Percentiles rank a stretch among this genome's conserved stretches.
phyloP scores from a whole-genome alignment of 64 coral and sea anemone species.

The Pocillopora damicornis region DNA sequence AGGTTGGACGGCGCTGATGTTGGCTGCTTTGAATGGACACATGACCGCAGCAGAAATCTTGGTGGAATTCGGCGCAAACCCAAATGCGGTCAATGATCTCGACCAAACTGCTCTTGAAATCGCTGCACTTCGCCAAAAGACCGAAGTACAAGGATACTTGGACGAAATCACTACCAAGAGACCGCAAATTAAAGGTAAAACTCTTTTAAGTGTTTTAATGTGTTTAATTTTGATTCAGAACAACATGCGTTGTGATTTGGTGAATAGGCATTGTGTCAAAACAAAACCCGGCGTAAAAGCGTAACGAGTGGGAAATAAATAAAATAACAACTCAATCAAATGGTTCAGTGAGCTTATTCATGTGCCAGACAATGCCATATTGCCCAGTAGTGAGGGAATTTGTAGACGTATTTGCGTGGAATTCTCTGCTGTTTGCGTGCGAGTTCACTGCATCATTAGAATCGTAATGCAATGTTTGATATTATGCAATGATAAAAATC shows the following conservation, averaged over 20 bases:
- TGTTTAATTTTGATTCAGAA: neutral
- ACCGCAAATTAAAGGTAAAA: constrained; percentile 71
- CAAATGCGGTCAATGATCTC: constrained; percentile 66
- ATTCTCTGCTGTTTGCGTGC: neutral
- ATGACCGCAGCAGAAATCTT: constrained; percentile 68
- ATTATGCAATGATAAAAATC: neutral
- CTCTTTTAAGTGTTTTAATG: constrained; percentile 14
- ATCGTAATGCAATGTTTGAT: neutral
- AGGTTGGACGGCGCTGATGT: constrained; percentile 87
- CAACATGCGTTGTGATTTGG: neutral
- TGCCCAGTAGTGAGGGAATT: neutral
- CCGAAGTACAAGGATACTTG: constrained; percentile 70
- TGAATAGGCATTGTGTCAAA: constrained; percentile 23
- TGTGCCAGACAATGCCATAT: constrained; percentile 1
- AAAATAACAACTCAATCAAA: neutral
- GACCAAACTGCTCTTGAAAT: constrained; percentile 82
- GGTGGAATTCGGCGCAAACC: constrained; percentile 62
- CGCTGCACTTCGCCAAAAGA: constrained; percentile 62
- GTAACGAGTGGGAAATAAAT: constrained; percentile 7
- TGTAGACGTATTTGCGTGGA: neutral
- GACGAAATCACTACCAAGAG: constrained; percentile 65
- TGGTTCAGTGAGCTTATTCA: constrained; percentile 7
- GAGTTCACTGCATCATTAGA: neutral
- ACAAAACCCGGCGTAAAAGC: neutral
- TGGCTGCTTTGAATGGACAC: constrained; percentile 87